Percentiles rank a stretch among this genome's conserved stretches.
phyloP scores from a whole-genome alignment of 2,113 vertebrate genomes.

The Hucho hucho region DNA sequence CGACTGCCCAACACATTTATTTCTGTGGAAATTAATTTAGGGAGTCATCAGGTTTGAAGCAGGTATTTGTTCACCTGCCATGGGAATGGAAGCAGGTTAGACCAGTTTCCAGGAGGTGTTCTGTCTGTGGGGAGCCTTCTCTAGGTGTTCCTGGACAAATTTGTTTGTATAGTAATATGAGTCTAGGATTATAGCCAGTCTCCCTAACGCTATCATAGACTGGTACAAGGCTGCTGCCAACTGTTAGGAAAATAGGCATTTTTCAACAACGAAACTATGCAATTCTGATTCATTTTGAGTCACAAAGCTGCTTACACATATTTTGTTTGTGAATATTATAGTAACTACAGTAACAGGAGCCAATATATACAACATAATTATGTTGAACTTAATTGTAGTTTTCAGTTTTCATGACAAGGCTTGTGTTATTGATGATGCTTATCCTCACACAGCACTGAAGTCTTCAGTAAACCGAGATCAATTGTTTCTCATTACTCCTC shows the following conservation, averaged over 20 bases:
- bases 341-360: not conserved
- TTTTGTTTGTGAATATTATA: not conserved
- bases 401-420: not conserved
- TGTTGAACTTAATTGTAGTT: not conserved
- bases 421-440: not conserved
- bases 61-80: conserved; percentile 9
- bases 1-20: too few species aligned
- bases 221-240: not conserved
- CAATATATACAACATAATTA: not conserved
- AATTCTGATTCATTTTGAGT: not conserved
- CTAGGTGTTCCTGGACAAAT: not conserved
- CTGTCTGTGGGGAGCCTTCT: not conserved
- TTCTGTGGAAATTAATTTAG: too few species aligned
- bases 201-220: not conserved
- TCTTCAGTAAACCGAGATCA: not conserved
- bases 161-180: not conserved
- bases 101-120: conserved; percentile 35
- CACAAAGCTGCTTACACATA: not conserved
- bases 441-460: not conserved
- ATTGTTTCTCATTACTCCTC: too few species aligned
- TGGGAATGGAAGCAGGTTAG: conserved; percentile 51
- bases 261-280: not conserved
- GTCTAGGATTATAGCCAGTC: not conserved
- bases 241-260: not conserved
- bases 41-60: too few species aligned